Percentiles rank a stretch among this genome's conserved stretches.
These are phyloP conservation scores for Tamandua tetradactyla DNA, from an alignment of 2,797 vertebrate genomes.

Conservation along the genomic window DNA sequence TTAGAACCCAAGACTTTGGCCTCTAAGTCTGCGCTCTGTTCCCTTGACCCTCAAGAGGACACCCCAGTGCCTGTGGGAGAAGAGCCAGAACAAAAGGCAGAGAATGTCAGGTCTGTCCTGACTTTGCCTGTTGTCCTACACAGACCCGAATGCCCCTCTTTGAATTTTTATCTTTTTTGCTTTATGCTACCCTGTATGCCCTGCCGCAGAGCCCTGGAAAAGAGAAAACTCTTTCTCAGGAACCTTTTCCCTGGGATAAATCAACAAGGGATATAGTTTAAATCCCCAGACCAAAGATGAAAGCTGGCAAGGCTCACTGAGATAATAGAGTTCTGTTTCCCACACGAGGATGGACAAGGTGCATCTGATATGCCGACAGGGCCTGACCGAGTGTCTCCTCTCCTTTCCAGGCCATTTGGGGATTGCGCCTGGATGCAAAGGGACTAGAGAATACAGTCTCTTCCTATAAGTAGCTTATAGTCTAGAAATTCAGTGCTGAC, in stretches of 20 bases:
- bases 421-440: not conserved
- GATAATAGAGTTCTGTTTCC: not conserved
- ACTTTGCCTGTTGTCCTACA: not conserved
- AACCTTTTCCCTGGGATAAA: not conserved
- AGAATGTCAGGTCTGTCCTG: no score
- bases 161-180: slow-evolving; percentile 31
- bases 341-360: not conserved
- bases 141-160: not conserved
- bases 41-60: not conserved
- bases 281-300: slow-evolving; percentile 61
- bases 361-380: not conserved
- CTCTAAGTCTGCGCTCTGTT: not conserved
- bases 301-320: not conserved
- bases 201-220: not conserved
- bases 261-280: not conserved
- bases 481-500: slow-evolving; percentile 7
- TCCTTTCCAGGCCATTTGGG: not conserved
- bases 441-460: not conserved
- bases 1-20: not conserved
- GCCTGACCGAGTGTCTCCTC: not conserved
- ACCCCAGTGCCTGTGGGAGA: not conserved
- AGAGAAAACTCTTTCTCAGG: not conserved
- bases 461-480: not conserved
- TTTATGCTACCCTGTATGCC: not conserved
- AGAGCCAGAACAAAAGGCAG: slow-evolving; percentile 40